These are phyloP conservation scores for Adelognathus sp. DNA, from an alignment of 2,888 invertebrate species.

Conservation along the genomic window DNA sequence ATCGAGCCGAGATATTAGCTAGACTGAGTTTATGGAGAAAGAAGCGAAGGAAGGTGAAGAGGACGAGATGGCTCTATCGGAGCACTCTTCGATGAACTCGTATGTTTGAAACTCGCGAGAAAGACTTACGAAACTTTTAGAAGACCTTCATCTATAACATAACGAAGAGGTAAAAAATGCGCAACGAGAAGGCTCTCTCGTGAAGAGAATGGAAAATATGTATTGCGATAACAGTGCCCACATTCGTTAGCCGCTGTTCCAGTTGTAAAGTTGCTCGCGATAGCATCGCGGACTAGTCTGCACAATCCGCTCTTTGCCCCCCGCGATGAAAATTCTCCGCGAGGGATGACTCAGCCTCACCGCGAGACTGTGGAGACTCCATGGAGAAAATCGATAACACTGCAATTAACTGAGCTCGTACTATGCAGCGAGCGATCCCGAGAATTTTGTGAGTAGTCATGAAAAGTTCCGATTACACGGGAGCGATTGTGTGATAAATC, in stretches of 20 bases:
- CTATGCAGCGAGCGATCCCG: neutral
- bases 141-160: neutral
- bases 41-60: conserved; percentile 5
- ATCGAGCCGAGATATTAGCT: conserved; percentile 37
- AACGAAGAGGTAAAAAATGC: neutral
- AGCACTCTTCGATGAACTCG: neutral
- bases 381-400: conserved; percentile 45
- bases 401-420: conserved; percentile 20
- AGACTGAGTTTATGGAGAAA: conserved; percentile 15
- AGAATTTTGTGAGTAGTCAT: conserved; percentile 4
- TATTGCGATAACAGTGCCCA: neutral
- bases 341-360: conserved; percentile 56
- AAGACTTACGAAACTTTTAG: neutral
- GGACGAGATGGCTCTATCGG: neutral
- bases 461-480: neutral
- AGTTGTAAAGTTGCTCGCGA: conserved; percentile 2
- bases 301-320: conserved; percentile 19
- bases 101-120: neutral
- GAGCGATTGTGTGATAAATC: neutral
- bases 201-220: neutral
- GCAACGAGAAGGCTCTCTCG: neutral
- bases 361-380: conserved; percentile 40
- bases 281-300: neutral
- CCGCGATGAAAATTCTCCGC: conserved; percentile 7
- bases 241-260: neutral